These are phyloP conservation scores for Felis chaus DNA, from an alignment of 2,113 vertebrate species.

Conservation along the genomic window DNA sequence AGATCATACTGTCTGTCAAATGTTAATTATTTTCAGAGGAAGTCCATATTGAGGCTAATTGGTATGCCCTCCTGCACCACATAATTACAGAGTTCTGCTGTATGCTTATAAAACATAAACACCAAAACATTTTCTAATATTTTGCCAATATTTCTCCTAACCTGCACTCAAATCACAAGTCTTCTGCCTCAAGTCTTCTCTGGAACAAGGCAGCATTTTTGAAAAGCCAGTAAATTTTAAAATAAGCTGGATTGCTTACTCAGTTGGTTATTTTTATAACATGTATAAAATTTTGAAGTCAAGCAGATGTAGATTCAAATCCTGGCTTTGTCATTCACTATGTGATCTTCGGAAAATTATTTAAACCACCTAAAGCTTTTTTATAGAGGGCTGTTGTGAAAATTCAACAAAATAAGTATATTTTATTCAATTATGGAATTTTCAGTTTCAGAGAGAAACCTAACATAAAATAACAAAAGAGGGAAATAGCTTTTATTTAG, in stretches of 20 bases:
- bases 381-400: neutral
- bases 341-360: slow-evolving; percentile 35
- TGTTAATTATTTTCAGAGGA: slow-evolving; percentile 61
- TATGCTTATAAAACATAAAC: neutral
- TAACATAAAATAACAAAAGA: neutral
- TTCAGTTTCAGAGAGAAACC: neutral
- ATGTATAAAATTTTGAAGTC: slow-evolving; percentile 10
- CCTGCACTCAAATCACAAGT: neutral
- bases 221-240: neutral
- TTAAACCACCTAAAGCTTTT: neutral
- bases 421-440: neutral
- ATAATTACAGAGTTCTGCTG: slow-evolving; percentile 13
- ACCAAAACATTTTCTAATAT: neutral
- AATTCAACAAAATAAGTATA: neutral
- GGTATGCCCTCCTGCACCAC: neutral
- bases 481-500: neutral
- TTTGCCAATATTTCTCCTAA: neutral
- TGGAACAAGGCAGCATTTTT: neutral
- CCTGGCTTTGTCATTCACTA: neutral
- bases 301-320: neutral
- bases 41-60: slow-evolving; percentile 28
- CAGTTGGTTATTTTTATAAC: neutral
- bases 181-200: neutral
- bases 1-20: slow-evolving; percentile 46
- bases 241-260: neutral